phyloP scores from a whole-genome alignment of 2,797 vertebrate species.

The Euthynnus affinis region DNA sequence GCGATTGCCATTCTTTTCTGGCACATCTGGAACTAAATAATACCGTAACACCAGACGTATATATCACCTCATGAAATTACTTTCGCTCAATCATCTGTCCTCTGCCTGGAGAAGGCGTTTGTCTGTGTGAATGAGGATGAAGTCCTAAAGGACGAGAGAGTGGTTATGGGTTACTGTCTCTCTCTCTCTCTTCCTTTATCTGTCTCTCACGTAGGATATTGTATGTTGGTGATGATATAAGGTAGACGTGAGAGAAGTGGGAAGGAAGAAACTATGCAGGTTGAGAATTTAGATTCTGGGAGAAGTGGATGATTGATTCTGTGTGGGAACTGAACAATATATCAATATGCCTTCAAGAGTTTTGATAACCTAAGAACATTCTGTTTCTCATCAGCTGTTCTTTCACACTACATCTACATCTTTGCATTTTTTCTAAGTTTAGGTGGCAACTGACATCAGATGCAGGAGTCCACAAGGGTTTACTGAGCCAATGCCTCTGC shows the following conservation, averaged over 20 bases:
- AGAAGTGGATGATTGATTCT: not conserved
- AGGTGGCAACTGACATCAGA: not conserved
- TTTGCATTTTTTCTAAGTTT: not conserved
- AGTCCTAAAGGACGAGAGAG: not conserved
- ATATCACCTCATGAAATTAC: not conserved
- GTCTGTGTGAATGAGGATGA: not conserved
- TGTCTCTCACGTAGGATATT: not conserved
- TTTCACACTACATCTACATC: not conserved
- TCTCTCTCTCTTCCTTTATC: no score
- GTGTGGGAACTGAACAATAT: not conserved
- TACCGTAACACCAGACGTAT: not conserved
- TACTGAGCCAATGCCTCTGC: slow-evolving; percentile 16
- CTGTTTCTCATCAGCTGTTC: not conserved
- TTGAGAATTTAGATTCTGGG: not conserved
- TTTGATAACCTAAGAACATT: not conserved
- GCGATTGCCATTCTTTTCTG: slow-evolving; percentile 9
- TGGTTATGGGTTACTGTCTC: no score
- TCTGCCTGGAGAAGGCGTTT: not conserved
- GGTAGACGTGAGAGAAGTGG: not conserved
- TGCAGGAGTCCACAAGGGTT: slow-evolving; percentile 8
- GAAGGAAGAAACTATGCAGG: not conserved
- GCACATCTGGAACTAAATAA: not conserved
- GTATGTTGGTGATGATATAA: no score
- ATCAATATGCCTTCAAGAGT: not conserved
- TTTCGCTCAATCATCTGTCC: not conserved